These are phyloP conservation scores for Cephus spinipes DNA, from an alignment of 2,888 invertebrate genomes.

Conservation along the genomic window DNA sequence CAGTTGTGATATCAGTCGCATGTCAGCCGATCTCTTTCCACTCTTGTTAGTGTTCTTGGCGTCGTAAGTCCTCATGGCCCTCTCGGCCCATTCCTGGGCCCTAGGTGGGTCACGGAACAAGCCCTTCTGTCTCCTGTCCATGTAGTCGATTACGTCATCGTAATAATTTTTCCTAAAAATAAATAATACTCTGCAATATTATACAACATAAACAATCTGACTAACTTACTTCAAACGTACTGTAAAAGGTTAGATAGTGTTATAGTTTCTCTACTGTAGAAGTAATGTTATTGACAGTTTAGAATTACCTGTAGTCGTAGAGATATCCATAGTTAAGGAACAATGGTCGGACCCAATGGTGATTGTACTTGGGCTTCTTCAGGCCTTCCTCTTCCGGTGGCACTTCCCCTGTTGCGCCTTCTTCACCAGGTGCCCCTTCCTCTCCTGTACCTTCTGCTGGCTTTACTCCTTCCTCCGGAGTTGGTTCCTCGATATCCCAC, in stretches of 20 bases:
- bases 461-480: constrained; percentile 46
- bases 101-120: constrained; percentile 77
- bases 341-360: constrained; percentile 88
- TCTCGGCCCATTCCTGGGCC: constrained; percentile 89
- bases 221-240: neutral
- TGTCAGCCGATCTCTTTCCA: constrained; percentile 56
- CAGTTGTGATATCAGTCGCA: constrained; percentile 55
- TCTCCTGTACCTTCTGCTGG: constrained; percentile 48
- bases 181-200: neutral
- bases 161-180: constrained; percentile 80
- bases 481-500: constrained; percentile 46
- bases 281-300: neutral
- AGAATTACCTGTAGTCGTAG: constrained; percentile 76
- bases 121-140: constrained; percentile 82
- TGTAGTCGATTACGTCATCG: constrained; percentile 85
- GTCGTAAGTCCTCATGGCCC: constrained; percentile 79
- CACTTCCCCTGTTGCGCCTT: constrained; percentile 67
- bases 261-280: too few species aligned
- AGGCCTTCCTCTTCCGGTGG: constrained; percentile 59
- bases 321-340: constrained; percentile 85
- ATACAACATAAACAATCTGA: neutral
- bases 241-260: neutral
- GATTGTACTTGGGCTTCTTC: constrained; percentile 75
- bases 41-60: constrained; percentile 52
- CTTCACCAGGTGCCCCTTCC: constrained; percentile 61